A percentile compares a stretch with the other conserved stretches of the same genome.
Conservation (phyloP, 2,888 invertebrate species). For the Coelopa pilipes region DNA sequence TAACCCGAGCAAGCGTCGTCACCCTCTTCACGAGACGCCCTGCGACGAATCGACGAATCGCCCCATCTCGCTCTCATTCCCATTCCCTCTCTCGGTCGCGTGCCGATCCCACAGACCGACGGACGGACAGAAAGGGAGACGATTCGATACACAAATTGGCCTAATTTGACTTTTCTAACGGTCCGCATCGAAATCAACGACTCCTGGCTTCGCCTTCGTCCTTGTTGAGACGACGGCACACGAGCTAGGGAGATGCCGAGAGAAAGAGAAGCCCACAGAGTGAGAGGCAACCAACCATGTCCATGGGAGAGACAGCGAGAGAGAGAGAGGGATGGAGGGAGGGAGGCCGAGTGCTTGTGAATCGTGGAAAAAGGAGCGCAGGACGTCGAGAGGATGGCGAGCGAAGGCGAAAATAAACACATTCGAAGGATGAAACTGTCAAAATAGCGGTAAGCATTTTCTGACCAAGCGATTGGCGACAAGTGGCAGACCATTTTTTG, state of each 20-base stretch:
- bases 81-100: not conserved
- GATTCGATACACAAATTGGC: constrained; percentile 47
- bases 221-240: constrained; percentile 20
- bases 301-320: not conserved
- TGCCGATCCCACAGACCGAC: not conserved
- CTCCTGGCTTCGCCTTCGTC: constrained; percentile 10
- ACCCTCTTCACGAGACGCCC: not conserved
- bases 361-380: not conserved
- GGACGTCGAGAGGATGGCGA: not conserved
- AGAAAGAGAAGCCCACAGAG: too few species aligned
- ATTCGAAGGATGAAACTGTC: constrained; percentile 44
- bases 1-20: constrained; percentile 36
- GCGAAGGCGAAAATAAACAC: constrained; percentile 8
- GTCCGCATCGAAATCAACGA: constrained; percentile 38
- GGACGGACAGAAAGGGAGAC: constrained; percentile 2
- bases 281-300: not conserved
- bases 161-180: constrained; percentile 52
- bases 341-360: too few species aligned
- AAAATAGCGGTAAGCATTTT: constrained; percentile 36
- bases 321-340: too few species aligned
- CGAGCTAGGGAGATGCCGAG: not conserved
- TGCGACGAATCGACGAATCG: not conserved
- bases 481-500: not conserved
- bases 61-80: not conserved
- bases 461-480: not conserved